Conservation (phyloP, 1,140 invertebrate genomes). For the Rhopalosiphum maidis region DNA sequence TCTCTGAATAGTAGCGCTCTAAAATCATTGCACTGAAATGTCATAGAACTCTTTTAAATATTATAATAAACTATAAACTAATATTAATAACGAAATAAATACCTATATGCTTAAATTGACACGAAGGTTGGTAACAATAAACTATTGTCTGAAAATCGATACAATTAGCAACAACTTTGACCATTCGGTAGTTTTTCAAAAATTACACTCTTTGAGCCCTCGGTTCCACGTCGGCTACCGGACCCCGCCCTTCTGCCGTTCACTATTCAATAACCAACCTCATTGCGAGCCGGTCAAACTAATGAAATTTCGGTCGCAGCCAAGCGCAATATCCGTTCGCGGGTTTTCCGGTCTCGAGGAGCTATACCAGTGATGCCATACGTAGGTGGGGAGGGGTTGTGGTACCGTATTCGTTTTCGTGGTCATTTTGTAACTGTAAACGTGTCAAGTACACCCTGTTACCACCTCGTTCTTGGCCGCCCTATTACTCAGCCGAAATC, state of each 20-base stretch:
- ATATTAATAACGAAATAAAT: neutral
- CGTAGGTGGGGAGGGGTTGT: neutral
- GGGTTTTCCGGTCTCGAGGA: neutral
- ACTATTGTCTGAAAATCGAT: neutral
- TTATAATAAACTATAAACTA: neutral
- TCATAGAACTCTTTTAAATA: neutral
- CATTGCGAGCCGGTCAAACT: neutral
- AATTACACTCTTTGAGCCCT: neutral
- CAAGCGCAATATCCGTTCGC: neutral
- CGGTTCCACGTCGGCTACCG: neutral
- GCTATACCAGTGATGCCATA: neutral
- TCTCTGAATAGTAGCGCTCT: too few relatives aligned
- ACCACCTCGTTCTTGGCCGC: neutral
- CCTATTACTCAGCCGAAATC: neutral
- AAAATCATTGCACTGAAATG: too few relatives aligned
- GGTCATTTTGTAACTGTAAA: slow-evolving; percentile 28
- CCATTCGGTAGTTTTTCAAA: neutral
- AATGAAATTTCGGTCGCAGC: slow-evolving; percentile 15
- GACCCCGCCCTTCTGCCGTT: neutral
- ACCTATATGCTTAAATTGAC: neutral
- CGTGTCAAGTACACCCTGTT: slow-evolving; percentile 49
- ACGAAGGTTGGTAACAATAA: neutral
- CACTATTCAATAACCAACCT: neutral
- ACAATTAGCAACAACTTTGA: neutral
- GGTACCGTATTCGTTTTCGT: slow-evolving; percentile 4